phyloP scores from a whole-genome alignment of 1,140 invertebrate genomes.

The Euura lappo region DNA sequence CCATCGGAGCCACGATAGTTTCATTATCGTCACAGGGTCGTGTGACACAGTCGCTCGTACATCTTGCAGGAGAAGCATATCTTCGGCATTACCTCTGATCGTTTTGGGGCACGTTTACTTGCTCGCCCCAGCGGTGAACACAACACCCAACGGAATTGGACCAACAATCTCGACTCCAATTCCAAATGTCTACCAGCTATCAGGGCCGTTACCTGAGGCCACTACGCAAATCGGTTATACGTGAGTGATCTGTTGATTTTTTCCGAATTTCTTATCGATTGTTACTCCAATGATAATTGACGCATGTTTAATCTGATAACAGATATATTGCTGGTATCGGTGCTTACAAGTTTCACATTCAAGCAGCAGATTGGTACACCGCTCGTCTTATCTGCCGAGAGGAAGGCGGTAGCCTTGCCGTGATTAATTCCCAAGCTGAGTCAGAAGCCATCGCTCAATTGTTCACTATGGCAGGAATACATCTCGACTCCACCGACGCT shows the following conservation, averaged over 20 bases:
- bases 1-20: background rate
- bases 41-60: background rate
- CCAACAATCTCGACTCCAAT: background rate
- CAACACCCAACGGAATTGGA: background rate
- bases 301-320: background rate
- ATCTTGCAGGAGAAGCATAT: background rate
- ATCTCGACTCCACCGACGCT: background rate
- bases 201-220: background rate
- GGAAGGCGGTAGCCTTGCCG: constrained; percentile 52
- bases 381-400: constrained; percentile 26
- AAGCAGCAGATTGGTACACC: constrained; percentile 49
- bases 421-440: constrained; percentile 50
- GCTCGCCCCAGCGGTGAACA: background rate
- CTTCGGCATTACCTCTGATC: background rate
- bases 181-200: background rate
- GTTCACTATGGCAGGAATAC: constrained; percentile 10
- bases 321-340: constrained; percentile 28
- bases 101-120: background rate
- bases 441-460: constrained; percentile 41
- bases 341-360: constrained; percentile 56
- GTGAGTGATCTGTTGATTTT: background rate
- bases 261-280: background rate
- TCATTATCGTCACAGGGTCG: background rate
- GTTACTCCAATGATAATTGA: background rate
- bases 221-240: background rate